phyloP scores from a whole-genome alignment of 2,113 vertebrate genomes.

The Seriola dumerili region DNA sequence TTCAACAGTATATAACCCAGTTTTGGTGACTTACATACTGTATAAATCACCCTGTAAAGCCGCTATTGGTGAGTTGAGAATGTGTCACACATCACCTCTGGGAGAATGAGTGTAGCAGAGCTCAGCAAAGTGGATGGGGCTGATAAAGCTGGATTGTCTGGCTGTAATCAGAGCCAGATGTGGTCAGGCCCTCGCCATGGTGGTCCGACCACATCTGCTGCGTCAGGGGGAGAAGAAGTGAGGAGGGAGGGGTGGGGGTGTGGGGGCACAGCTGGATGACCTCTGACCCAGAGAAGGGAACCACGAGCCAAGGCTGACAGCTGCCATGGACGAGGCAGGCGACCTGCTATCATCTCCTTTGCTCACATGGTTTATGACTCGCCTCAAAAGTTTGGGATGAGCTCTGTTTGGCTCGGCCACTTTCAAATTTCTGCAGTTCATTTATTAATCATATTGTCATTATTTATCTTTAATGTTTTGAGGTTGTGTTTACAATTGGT shows the following conservation, averaged over 20 bases:
- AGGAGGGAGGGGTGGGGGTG: conserved; percentile 61
- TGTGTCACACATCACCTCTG: conserved; percentile 80
- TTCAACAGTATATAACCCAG: conserved; percentile 26
- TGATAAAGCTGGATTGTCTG: conserved; percentile 87
- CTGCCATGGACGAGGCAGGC: conserved; percentile 76
- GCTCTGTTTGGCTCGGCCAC: not conserved
- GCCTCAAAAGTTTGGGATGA: conserved; percentile 24
- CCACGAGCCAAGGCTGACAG: conserved; percentile 84
- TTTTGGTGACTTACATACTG: conserved; percentile 46
- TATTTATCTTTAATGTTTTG: conserved; percentile 12
- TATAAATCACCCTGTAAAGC: conserved; percentile 73
- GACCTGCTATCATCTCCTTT: conserved; percentile 76
- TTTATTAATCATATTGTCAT: not conserved
- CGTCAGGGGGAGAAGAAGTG: conserved; percentile 63
- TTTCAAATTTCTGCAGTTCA: not conserved
- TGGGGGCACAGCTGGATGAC: conserved; percentile 84
- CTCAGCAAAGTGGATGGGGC: conserved; percentile 77
- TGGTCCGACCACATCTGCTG: conserved; percentile 85
- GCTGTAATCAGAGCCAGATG: conserved; percentile 87
- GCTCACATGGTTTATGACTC: conserved; percentile 66
- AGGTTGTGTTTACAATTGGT: not conserved
- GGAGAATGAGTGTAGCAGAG: conserved; percentile 73
- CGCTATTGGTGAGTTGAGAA: conserved; percentile 77
- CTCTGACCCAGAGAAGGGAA: conserved; percentile 82
- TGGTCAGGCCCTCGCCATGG: conserved; percentile 81